A percentile compares a stretch with the other conserved stretches of the same genome.
phyloP scores from a whole-genome alignment of 2,113 vertebrate genomes.

The Peucedramus taeniatus region DNA sequence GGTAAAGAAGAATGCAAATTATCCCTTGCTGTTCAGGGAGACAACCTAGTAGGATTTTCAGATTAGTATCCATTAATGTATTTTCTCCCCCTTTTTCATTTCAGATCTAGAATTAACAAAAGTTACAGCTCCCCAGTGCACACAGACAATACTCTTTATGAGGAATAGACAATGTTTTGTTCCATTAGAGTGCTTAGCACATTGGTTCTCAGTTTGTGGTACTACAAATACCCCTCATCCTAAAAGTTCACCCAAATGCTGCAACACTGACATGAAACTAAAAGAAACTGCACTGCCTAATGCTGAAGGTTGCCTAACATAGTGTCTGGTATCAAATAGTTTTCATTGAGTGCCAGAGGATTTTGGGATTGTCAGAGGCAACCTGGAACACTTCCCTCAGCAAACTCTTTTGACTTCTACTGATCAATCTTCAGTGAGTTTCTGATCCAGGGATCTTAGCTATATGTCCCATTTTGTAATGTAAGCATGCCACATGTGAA shows the following conservation, averaged over 20 bases:
- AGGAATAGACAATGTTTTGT: not conserved
- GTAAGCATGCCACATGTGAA: not conserved
- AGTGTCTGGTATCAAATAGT: not conserved
- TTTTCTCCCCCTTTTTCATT: not conserved
- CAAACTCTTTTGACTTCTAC: not conserved
- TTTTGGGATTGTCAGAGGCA: not conserved
- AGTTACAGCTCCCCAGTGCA: not conserved
- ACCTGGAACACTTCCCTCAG: not conserved
- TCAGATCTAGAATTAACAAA: not conserved
- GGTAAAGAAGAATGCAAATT: not conserved
- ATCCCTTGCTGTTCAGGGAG: not conserved
- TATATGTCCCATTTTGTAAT: not conserved
- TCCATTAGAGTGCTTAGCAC: not conserved
- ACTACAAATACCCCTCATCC: not conserved
- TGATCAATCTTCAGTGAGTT: not conserved
- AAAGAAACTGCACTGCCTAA: not conserved
- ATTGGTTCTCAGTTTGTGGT: not conserved
- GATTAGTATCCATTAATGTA: not conserved
- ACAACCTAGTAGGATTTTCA: not conserved
- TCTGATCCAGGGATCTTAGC: not conserved
- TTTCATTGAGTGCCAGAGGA: not conserved
- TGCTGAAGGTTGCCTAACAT: rapidly evolving
- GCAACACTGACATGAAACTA: not conserved
- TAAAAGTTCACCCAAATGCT: not conserved
- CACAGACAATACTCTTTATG: not conserved